These are phyloP conservation scores for Sebastolobus altivelis DNA, from an alignment of 2,797 vertebrate genomes.

Conservation along the genomic window DNA sequence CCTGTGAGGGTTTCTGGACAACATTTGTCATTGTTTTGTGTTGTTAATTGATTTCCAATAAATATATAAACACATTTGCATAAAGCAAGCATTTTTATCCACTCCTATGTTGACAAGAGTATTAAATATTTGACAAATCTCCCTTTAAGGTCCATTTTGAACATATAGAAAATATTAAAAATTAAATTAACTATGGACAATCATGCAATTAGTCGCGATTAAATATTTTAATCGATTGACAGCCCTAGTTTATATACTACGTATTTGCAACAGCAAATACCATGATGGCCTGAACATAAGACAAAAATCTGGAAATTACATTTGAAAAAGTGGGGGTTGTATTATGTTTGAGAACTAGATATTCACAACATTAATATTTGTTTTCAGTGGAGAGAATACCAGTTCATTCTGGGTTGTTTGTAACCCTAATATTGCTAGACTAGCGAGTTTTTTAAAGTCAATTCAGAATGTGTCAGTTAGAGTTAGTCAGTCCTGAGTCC, in stretches of 20 bases:
- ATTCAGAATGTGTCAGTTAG: not conserved
- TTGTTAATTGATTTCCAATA: no score
- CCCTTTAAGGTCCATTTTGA: no score
- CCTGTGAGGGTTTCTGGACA: no score
- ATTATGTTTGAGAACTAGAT: not conserved
- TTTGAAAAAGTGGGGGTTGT: not conserved
- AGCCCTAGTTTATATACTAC: not conserved
- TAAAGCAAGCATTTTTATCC: no score
- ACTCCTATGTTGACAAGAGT: no score
- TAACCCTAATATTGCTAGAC: not conserved
- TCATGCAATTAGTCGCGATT: no score
- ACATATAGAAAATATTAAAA: no score
- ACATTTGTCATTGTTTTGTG: no score
- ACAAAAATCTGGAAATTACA: not conserved
- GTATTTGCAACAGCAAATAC: not conserved
- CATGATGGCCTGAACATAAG: not conserved
- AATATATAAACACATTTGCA: no score
- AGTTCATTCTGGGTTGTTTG: slow-evolving; percentile 9
- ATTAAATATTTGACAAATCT: no score
- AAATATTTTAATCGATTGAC: no score
- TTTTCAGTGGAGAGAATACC: not conserved
- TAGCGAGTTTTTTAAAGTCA: not conserved
- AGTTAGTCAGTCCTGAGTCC: not conserved
- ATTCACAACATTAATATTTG: not conserved
- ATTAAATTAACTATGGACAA: no score